A percentile compares a stretch with the other conserved stretches of the same genome.
Evolutionary conservation across 2,113 vertebrate species (phyloP).

Genomic region (Tinamus guttatus): DNA sequence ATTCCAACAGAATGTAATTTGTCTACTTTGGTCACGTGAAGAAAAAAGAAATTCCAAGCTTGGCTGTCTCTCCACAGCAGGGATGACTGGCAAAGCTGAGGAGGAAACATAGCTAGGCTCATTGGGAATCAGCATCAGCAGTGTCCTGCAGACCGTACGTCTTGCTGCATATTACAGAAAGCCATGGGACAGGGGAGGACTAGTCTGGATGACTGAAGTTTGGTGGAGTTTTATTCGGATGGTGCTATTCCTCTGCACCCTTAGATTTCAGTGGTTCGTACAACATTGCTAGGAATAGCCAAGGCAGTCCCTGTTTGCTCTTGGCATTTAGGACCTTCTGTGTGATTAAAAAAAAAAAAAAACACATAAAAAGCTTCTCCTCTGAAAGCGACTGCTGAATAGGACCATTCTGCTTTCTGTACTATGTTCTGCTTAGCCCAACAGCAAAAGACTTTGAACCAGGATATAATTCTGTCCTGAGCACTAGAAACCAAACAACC

Average conservation of each 20-base stretch:
- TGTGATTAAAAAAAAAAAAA: too few relatives aligned
- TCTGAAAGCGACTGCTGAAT: neutral
- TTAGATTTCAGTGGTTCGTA: neutral
- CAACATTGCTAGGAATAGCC: neutral
- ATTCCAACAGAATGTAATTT: neutral
- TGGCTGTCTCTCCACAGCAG: neutral
- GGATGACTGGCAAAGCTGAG: neutral
- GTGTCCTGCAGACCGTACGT: neutral
- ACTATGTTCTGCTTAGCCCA: neutral
- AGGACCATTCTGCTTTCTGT: neutral
- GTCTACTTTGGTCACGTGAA: constrained; percentile 19
- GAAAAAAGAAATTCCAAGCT: constrained; percentile 1
- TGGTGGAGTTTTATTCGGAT: neutral
- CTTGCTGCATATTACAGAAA: neutral
- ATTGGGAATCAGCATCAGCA: neutral
- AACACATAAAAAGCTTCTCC: neutral
- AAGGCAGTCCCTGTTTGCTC: neutral
- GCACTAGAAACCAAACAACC: neutral
- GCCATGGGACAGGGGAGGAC: neutral
- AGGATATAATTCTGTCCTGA: neutral
- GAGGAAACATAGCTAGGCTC: neutral
- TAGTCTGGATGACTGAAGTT: neutral
- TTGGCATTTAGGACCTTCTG: rapidly evolving
- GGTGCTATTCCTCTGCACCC: neutral
- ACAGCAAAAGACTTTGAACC: neutral